Evolutionary conservation across 2,797 vertebrate genomes (phyloP).

Genomic region (Sebastes ruberrimus): DNA sequence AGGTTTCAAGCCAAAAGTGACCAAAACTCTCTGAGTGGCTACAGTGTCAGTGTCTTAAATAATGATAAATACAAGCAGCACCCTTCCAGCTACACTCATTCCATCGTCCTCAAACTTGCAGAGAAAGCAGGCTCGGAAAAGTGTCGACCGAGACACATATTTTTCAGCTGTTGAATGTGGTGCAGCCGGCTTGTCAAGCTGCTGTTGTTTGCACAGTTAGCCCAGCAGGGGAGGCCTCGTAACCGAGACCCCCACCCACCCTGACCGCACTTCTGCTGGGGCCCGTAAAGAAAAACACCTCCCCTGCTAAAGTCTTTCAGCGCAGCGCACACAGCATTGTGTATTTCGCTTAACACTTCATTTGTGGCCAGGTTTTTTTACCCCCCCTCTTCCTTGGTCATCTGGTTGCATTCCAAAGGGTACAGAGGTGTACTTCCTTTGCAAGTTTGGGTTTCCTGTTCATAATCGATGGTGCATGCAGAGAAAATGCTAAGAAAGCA

Average conservation of each 20-base stretch:
- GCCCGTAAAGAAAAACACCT: conserved; percentile 73
- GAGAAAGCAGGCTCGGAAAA: conserved; percentile 22
- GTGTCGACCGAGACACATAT: conserved; percentile 32
- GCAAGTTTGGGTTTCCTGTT: conserved; percentile 67
- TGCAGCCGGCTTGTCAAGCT: conserved; percentile 57
- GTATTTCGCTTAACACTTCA: conserved; percentile 85
- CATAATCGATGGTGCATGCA: conserved; percentile 59
- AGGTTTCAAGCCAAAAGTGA: conserved; percentile 4
- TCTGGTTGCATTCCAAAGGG: conserved; percentile 75
- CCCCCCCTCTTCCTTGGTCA: conserved; percentile 49
- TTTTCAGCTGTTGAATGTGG: conserved; percentile 47
- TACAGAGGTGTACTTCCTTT: conserved; percentile 61
- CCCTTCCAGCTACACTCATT: background rate
- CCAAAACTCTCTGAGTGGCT: background rate
- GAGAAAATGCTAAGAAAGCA: conserved; percentile 33
- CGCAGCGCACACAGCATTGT: conserved; percentile 70
- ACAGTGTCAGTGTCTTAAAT: conserved; percentile 1
- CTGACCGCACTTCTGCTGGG: conserved; percentile 56
- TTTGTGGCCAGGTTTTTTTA: conserved; percentile 60
- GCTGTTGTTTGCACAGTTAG: conserved; percentile 69
- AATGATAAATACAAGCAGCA: conserved; percentile 9
- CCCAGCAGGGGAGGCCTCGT: conserved; percentile 57
- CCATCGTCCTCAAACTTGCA: background rate
- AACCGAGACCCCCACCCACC: conserved; percentile 45
- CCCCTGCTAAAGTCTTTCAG: conserved; percentile 64